Conservation (phyloP, 1,140 invertebrate genomes). For the Caenorhabditis latens region DNA sequence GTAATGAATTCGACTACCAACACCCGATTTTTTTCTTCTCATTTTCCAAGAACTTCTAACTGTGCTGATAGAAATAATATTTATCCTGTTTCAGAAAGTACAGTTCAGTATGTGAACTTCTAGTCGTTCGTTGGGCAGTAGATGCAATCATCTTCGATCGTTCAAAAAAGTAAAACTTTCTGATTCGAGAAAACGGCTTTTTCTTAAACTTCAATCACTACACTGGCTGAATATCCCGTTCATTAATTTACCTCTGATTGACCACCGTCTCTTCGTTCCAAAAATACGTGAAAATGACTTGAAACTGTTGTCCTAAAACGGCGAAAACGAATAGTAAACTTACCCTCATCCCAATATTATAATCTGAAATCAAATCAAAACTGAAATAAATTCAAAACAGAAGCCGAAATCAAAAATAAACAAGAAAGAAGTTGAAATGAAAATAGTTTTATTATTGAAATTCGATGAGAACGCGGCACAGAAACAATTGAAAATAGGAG, state of each 20-base stretch:
- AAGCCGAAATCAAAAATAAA: not conserved
- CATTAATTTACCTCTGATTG: conserved; percentile 8
- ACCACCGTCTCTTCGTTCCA: not conserved
- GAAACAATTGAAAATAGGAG: conserved; percentile 46
- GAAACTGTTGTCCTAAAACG: conserved; percentile 24
- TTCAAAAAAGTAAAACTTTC: too few relatives aligned
- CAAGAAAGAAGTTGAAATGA: not conserved
- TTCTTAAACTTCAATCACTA: too few relatives aligned
- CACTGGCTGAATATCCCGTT: not conserved
- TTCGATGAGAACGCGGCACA: not conserved
- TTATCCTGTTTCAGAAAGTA: too few relatives aligned
- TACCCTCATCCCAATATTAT: not conserved
- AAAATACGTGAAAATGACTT: conserved; percentile 45
- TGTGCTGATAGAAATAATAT: too few relatives aligned
- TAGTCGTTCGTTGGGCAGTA: too few relatives aligned
- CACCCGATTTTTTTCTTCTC: too few relatives aligned
- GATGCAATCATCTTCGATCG: too few relatives aligned
- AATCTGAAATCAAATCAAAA: not conserved
- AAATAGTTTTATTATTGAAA: conserved; percentile 33
- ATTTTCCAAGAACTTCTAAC: too few relatives aligned
- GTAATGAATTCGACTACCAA: too few relatives aligned
- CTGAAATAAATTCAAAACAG: not conserved
- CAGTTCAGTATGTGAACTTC: too few relatives aligned
- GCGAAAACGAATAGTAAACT: conserved; percentile 12
- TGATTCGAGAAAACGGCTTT: too few relatives aligned